These are phyloP conservation scores for Leptoclinus maculatus DNA, from an alignment of 2,797 vertebrate genomes.

Conservation along the genomic window DNA sequence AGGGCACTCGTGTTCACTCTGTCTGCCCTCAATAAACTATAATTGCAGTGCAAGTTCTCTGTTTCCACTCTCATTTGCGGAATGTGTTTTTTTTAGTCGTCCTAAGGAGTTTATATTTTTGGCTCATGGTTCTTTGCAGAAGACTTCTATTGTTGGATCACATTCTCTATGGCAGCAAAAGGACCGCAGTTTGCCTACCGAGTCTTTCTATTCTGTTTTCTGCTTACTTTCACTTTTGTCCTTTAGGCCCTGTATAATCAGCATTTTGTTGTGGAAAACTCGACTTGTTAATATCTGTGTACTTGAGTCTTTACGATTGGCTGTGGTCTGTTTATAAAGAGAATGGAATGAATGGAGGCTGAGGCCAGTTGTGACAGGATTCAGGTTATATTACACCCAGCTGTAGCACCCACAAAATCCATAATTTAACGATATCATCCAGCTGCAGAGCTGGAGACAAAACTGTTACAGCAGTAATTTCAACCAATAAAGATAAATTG, in stretches of 20 bases:
- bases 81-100: neutral
- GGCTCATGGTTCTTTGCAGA: conserved; percentile 6
- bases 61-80: neutral
- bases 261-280: neutral
- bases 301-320: neutral
- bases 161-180: conserved; percentile 2
- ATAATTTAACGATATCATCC: no score
- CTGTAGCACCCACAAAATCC: neutral
- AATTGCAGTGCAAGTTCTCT: conserved; percentile 10
- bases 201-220: neutral
- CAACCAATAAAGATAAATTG: neutral
- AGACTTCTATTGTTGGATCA: neutral
- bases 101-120: neutral
- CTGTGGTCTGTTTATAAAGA: neutral
- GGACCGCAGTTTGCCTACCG: neutral
- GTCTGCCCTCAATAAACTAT: conserved; percentile 17
- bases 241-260: neutral
- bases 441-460: neutral
- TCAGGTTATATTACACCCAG: neutral
- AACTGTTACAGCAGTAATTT: neutral
- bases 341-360: neutral
- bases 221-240: conserved; percentile 1
- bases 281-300: neutral
- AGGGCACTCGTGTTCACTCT: neutral
- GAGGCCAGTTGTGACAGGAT: neutral